Base-by-base conservation (phyloP, 2,113 vertebrate genomes). In the Salvelinus namaycush region DNA sequence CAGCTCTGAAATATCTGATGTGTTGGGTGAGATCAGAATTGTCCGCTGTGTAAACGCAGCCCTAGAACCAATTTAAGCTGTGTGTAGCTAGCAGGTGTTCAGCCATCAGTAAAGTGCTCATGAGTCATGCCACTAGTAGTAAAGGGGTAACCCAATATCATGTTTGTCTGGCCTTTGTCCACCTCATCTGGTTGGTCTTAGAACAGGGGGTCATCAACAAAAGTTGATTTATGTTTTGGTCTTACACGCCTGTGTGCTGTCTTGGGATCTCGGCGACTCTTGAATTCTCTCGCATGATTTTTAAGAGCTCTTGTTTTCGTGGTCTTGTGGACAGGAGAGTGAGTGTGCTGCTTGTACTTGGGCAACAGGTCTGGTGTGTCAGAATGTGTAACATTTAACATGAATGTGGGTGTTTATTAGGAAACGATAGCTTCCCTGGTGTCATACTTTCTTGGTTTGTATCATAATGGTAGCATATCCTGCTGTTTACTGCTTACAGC, bases 331-430 rank as follows among this genome's bases (percentile, higher is more conserved):
- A 62, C 11, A 16, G 7, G 39, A 16, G 68, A 78, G 70, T 85
- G 80, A 76, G 60, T 27, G 39, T 78, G 79, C 83, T 88, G 89
- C 74, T 76, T 80, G 70, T 73, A 69, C 68, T 73, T 76, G n/a
- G 27, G 74, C 70, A 82, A 77, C 82, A 9, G 22, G 60, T 74
- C 18, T 65, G 59, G 72, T 79, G 75, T 79, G 71, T 29, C 65
- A 83, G 76, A 79, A 84, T 86, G 80, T 79, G 65, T 39, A 70
- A n/a, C 20, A 27, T 70, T 82, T 24, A 26, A 76, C 72, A 3
- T 74, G 24, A 54, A 13, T 51, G 12, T 3, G 27, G 49, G 22
- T 51, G 26, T 20, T 59, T 24, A 51, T 26, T 7, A 29, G 13
- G 31, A 44, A 44, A 24, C 14, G 0, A 70, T 11, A 70, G 9